Evolutionary conservation across 2,797 vertebrate genomes (phyloP), one percentile per base, ranked within the genome.

Genomic region (Peromyscus aztecus): DNA sequence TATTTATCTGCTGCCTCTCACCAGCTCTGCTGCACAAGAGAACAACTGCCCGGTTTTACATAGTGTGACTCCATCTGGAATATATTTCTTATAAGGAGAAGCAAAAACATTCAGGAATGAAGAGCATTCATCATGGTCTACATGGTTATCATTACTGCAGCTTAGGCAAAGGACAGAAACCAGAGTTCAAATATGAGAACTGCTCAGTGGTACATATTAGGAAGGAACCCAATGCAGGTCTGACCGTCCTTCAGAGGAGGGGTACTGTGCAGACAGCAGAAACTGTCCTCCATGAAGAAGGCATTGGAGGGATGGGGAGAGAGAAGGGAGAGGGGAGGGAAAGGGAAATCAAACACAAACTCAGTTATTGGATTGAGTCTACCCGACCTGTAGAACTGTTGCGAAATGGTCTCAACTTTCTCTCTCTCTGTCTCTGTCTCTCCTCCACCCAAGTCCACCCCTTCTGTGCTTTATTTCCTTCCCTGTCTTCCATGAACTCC

Each of bases 171-270:
- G 29, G 40, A 8, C 3, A 61, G 40, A 92, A 67, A 27, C 29
- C 34, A 37, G 27, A 43, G 14, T n/a, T 43, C 31, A 46, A 40
- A 37, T 23, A 0, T 6, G n/a, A 52, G 8, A 94, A 29, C 24
- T n/a, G 3, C 9, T n/a, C 73, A 14, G 0, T 85, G 17, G n/a
- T 2, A 9, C 7, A 4, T 6, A 13, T 2, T 34, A 57, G 63
- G 55, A 34, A n/a, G 27, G 61, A 37, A 57, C 4, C 5, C 31
- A 52, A 0, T 4, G 1, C 7, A 40, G 34, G 4, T 0, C 0
- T 13, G 2, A 12, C 29, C 17, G 6, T 14, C 57, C 31, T 61
- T 31, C 29, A 16, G 0, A 37, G 23, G 2, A 23, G 17, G 1
- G 16, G 21, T n/a, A 37, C 31, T 19, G 19, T 43, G 9, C 27